phyloP scores from a whole-genome alignment of 1,140 invertebrate genomes.

The Mizuhopecten yessoensis region DNA sequence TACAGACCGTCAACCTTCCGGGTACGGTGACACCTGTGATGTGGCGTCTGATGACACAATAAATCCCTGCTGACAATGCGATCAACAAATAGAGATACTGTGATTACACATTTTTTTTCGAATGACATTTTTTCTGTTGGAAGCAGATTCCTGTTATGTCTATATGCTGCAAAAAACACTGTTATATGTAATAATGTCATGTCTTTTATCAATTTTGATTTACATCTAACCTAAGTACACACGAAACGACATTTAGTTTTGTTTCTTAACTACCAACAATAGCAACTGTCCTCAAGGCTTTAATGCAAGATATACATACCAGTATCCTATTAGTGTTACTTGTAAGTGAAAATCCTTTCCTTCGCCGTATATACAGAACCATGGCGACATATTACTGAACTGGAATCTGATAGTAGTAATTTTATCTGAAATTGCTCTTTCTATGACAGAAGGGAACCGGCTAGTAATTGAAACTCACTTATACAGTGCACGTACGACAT shows the following conservation, averaged over 20 bases:
- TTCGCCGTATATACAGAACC: not conserved
- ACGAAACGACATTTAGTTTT: not conserved
- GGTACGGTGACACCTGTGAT: too few species aligned
- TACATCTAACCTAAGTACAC: not conserved
- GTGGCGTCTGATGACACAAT: too few species aligned
- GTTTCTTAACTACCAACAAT: not conserved
- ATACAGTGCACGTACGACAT: not conserved
- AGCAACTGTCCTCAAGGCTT: not conserved
- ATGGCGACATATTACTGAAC: not conserved
- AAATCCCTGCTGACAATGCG: too few species aligned
- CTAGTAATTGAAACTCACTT: not conserved
- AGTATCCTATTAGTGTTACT: not conserved
- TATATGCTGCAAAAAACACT: not conserved
- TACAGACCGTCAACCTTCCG: too few species aligned
- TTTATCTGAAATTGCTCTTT: constrained; percentile 27
- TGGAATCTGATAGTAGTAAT: not conserved
- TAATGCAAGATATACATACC: not conserved
- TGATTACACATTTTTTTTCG: too few species aligned
- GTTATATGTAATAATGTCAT: not conserved
- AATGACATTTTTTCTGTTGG: too few species aligned
- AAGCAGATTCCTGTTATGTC: too few species aligned
- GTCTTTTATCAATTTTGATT: not conserved
- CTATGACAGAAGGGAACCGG: constrained; percentile 2
- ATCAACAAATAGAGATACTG: not conserved
- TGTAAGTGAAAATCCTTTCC: too few species aligned